These are phyloP conservation scores for Drosophila neonasuta DNA, from an alignment of 2,888 invertebrate genomes.

Conservation along the genomic window DNA sequence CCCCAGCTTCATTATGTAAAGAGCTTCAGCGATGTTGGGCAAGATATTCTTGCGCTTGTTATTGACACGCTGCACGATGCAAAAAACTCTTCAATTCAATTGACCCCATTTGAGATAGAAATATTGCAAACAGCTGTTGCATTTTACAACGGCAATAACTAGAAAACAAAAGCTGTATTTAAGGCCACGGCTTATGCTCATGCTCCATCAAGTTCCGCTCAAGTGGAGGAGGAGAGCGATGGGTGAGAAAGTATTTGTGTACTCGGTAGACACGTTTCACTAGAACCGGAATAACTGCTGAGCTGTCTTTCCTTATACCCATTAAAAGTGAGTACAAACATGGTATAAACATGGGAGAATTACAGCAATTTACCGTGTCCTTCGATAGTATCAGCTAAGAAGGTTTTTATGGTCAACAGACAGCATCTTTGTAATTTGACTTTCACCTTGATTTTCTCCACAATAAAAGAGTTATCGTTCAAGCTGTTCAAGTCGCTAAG, in stretches of 20 bases:
- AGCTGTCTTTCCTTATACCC: neutral
- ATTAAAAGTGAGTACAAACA: neutral
- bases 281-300: conserved; percentile 11
- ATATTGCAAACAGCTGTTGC: neutral
- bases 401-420: too few species aligned
- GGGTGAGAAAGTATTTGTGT: conserved; percentile 12
- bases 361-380: neutral
- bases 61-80: neutral
- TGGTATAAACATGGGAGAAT: neutral
- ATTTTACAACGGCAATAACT: neutral
- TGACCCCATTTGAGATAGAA: conserved; percentile 15
- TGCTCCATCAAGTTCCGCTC: too few species aligned
- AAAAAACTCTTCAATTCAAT: conserved; percentile 10
- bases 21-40: neutral
- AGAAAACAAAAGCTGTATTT: neutral
- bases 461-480: too few species aligned
- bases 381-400: neutral
- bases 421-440: too few species aligned
- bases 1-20: conserved; percentile 29
- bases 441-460: too few species aligned
- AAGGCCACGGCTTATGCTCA: conserved; percentile 31
- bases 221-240: too few species aligned
- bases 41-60: too few species aligned
- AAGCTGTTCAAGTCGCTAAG: too few species aligned
- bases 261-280: conserved; percentile 12